phyloP scores from a whole-genome alignment of 2,113 vertebrate genomes.

The Notarius quadriscutis region DNA sequence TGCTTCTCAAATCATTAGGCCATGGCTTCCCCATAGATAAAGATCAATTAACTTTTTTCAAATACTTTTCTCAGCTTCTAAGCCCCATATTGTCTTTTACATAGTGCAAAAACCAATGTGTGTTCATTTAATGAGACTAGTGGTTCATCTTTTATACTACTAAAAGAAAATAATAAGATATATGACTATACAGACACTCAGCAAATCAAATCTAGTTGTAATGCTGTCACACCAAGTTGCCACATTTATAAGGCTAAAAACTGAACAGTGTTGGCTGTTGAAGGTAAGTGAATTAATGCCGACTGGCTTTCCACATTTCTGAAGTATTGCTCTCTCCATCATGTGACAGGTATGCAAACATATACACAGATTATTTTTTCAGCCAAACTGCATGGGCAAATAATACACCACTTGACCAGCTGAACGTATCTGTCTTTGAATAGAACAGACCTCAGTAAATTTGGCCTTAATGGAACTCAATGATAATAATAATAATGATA shows the following conservation, averaged over 20 bases:
- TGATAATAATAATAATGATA: not conserved
- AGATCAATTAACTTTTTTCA: not conserved
- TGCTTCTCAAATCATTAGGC: too few relatives aligned
- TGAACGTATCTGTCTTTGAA: not conserved
- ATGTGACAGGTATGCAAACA: not conserved
- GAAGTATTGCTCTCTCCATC: not conserved
- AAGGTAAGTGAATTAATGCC: slow-evolving; percentile 4
- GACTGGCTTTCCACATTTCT: not conserved
- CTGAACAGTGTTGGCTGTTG: slow-evolving; percentile 34
- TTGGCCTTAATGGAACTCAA: slow-evolving; percentile 17
- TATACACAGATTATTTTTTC: slow-evolving; percentile 14
- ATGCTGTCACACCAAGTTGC: slow-evolving; percentile 57
- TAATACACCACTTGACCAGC: slow-evolving; percentile 8
- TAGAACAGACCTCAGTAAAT: slow-evolving; percentile 14
- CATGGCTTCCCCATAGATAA: too few relatives aligned
- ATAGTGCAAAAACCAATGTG: slow-evolving; percentile 60
- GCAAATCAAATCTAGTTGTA: slow-evolving; percentile 70
- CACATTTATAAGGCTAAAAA: slow-evolving; percentile 53
- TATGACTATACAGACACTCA: slow-evolving; percentile 56
- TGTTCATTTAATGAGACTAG: slow-evolving; percentile 66
- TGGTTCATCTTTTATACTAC: slow-evolving; percentile 57
- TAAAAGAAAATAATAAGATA: slow-evolving; percentile 54
- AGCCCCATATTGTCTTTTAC: not conserved
- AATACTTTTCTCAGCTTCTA: not conserved
- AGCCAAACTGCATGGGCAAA: slow-evolving; percentile 12